Base-by-base conservation (phyloP, 2,888 invertebrate species). In the Xestia c-nigrum region DNA sequence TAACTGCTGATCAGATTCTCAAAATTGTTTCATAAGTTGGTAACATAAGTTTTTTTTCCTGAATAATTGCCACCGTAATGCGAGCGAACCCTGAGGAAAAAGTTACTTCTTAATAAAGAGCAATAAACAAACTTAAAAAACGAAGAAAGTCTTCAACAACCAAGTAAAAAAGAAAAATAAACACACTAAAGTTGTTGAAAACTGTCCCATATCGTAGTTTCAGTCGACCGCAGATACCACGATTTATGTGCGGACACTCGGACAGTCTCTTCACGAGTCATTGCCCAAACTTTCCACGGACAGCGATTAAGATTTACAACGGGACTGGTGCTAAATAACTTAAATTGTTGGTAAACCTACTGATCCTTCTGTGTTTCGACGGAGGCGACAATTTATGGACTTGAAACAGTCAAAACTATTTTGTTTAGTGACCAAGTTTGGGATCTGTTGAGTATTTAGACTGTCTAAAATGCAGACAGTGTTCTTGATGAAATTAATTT, bases 261-360 rank as follows among this genome's bases (percentile, higher is more conserved):
- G 92, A 91, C 90, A 93, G 90, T 92, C 89, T 92, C 89, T 94
- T 94, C 92, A 92, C 94, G 96, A 94, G 94, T 94, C 95, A 94
- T 94, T 95, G 95, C 92, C 85, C 87, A 92, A 94, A 94, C 93
- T 95, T 94, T 92, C 89, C 81, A 76, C 89, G 78, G 89, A 89
- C 91, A 87, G 82, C 94, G 91, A 95, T 95, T 94, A 95, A 96
- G 96, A 96, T 96, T 96, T 96, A 96, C 94, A 94, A 90, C 91
- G 89, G 90, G 88, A 81, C 89, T 89, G 88, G 91, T 92, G 93
- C 93, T 93, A 95, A 95, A 96, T 96, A 95, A 94, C 95, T 94
- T 92, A 92, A 94, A 96, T 95, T 93, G 94, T 95, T 95, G 91
- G 90, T 85, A 80, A 91, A 90, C 90, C 90, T 90, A 88, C 89